phyloP scores from a whole-genome alignment of 2,113 vertebrate genomes.

The Saimiri boliviensis region DNA sequence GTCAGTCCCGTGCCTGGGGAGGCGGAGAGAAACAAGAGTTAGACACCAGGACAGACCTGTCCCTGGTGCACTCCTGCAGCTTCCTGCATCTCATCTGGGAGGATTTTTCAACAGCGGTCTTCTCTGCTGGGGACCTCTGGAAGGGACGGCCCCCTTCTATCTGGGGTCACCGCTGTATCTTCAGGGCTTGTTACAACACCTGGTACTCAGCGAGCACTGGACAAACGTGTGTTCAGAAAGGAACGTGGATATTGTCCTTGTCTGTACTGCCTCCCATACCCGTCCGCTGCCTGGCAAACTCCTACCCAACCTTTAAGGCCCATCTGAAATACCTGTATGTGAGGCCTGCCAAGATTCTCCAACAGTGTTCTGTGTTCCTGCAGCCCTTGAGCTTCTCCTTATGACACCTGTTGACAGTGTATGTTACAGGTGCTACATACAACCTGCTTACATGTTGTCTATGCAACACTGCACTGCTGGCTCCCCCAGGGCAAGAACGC shows the following conservation, averaged over 20 bases:
- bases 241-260: neutral
- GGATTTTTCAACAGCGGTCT: neutral
- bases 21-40: neutral
- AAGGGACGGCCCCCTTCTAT: neutral
- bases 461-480: neutral
- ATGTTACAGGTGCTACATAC: no score
- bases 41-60: neutral
- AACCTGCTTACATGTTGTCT: neutral
- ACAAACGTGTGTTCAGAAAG: neutral
- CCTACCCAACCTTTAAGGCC: neutral
- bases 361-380: neutral
- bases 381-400: neutral
- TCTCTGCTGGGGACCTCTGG: neutral
- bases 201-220: fast-evolving
- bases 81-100: neutral
- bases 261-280: neutral
- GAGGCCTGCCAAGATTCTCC: neutral
- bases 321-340: neutral
- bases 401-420: neutral
- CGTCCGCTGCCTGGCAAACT: neutral
- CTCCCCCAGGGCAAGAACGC: neutral
- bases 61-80: neutral
- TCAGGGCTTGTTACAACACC: neutral
- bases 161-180: neutral
- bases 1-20: neutral